Conservation (phyloP, 2,797 vertebrate species). For the Poecilia velifera region DNA sequence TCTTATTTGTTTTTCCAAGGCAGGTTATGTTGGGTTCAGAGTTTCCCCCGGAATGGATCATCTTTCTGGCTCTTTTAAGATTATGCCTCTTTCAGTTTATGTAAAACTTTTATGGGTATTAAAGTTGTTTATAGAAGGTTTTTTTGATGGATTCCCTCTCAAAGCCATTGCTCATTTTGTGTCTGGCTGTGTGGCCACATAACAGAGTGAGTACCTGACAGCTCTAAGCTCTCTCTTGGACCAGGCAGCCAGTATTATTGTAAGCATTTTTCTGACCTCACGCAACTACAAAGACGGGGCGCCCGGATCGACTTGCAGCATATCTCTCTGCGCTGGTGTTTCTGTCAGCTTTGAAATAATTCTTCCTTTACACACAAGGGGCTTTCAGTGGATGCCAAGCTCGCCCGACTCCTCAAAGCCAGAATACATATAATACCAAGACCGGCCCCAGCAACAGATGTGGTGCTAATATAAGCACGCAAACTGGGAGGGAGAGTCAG, state of each 20-base stretch:
- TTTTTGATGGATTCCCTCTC: conserved; percentile 58
- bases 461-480: conserved; percentile 50
- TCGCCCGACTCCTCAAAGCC: conserved; percentile 42
- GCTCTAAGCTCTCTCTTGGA: conserved; percentile 59
- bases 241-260: conserved; percentile 56
- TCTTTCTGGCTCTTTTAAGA: conserved; percentile 60
- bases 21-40: conserved; percentile 55
- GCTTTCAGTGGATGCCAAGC: conserved; percentile 67
- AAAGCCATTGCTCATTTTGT: conserved; percentile 52
- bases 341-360: conserved; percentile 67
- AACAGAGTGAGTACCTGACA: conserved; percentile 63
- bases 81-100: conserved; percentile 62
- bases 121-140: conserved; percentile 62
- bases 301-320: conserved; percentile 42
- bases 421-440: conserved; percentile 56
- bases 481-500: conserved; percentile 16
- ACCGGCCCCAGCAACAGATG: conserved; percentile 60
- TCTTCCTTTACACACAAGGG: conserved; percentile 62
- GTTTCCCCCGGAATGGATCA: conserved; percentile 47
- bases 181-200: conserved; percentile 56
- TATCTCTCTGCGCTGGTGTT: conserved; percentile 54
- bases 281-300: conserved; percentile 52
- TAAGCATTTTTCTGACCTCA: conserved; percentile 73
- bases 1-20: conserved; percentile 63
- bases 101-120: conserved; percentile 67